phyloP scores from a whole-genome alignment of 2,888 invertebrate genomes.

The Entomobrya proxima region DNA sequence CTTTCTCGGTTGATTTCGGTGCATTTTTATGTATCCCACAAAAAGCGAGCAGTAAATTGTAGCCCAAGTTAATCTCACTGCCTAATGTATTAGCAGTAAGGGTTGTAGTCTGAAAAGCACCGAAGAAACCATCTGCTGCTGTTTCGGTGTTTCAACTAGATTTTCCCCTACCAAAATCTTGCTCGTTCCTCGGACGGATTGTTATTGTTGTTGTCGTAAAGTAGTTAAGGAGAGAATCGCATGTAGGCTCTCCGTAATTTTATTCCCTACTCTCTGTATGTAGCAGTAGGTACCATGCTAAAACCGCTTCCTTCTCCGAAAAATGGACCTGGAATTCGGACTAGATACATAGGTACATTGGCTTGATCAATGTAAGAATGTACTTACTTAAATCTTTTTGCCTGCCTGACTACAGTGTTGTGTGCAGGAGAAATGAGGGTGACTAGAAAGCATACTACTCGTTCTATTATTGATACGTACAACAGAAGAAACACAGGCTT shows the following conservation, averaged over 20 bases:
- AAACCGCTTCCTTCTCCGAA: no score
- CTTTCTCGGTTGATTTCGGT: conserved; percentile 52
- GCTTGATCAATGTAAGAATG: no score
- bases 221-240: background rate
- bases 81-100: background rate
- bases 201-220: background rate
- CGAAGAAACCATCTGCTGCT: background rate
- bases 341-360: no score
- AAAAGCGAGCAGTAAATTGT: background rate
- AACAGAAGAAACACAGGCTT: no score
- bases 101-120: no score
- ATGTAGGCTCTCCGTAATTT: background rate
- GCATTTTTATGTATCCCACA: background rate
- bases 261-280: no score
- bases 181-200: background rate
- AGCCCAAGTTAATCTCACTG: background rate
- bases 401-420: no score
- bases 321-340: no score
- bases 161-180: background rate
- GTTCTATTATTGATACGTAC: background rate
- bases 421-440: background rate
- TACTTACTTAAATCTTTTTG: no score
- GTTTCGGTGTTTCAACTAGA: background rate
- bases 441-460: background rate
- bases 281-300: no score